A percentile compares a stretch with the other conserved stretches of the same genome.
These are phyloP conservation scores for Neodontobutis hainanensis DNA, from an alignment of 2,113 vertebrate genomes.

Conservation along the genomic window DNA sequence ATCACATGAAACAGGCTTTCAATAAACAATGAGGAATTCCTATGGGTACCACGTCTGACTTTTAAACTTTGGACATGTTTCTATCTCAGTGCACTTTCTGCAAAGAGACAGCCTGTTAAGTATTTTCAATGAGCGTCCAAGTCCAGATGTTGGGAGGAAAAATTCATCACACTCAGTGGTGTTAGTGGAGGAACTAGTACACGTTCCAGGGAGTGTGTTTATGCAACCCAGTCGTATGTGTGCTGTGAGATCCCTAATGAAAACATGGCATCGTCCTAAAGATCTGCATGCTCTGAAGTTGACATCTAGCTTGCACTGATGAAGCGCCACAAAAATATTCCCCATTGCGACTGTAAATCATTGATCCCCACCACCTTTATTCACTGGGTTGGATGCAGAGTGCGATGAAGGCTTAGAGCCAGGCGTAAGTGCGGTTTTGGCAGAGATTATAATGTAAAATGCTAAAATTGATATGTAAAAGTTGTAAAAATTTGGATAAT, in stretches of 20 bases:
- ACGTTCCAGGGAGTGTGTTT: neutral
- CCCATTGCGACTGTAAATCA: conserved; percentile 32
- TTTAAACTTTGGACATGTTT: conserved; percentile 37
- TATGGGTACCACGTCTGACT: conserved; percentile 18
- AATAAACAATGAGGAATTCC: conserved; percentile 14
- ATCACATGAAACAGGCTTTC: neutral
- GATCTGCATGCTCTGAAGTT: conserved; percentile 35
- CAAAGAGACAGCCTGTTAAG: neutral
- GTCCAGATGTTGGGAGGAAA: conserved; percentile 38
- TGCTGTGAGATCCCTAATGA: conserved; percentile 22
- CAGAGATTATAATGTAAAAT: neutral
- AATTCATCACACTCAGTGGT: conserved; percentile 12
- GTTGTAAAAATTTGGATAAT: conserved; percentile 13
- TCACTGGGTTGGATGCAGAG: conserved; percentile 19
- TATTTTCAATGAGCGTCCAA: conserved; percentile 4
- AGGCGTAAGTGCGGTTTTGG: conserved; percentile 7
- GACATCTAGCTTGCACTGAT: conserved; percentile 26
- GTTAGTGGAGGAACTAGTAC: neutral
- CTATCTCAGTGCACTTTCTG: conserved; percentile 22
- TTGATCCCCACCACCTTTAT: conserved; percentile 47
- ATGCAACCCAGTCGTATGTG: neutral
- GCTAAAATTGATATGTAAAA: neutral
- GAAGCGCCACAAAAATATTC: conserved; percentile 24
- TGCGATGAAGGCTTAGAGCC: conserved; percentile 8
- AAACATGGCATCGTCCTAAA: conserved; percentile 39